These are phyloP conservation scores for Apostichopus parvimensis DNA, from an alignment of 35 echinoderm and acorn worm species.

Conservation along the genomic window DNA sequence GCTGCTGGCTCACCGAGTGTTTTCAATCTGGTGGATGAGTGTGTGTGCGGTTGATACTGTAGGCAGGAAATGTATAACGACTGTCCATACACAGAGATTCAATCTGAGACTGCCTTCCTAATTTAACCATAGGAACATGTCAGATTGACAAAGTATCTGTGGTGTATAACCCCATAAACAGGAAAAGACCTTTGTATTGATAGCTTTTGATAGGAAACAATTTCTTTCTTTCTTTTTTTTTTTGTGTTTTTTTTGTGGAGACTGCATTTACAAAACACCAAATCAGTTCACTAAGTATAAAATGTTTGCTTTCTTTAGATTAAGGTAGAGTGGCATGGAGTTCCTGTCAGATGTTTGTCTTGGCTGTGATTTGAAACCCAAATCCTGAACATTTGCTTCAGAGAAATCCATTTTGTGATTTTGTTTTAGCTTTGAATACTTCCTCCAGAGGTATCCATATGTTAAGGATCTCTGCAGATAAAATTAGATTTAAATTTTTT, in stretches of 20 bases:
- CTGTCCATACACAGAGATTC: neutral
- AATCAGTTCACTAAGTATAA: neutral
- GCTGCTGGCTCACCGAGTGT: too few species aligned
- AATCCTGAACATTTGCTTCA: too few species aligned
- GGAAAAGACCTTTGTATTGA: slow-evolving; percentile 27
- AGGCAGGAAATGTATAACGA: slow-evolving; percentile 14
- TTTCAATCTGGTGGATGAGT: neutral
- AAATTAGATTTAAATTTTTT: too few species aligned
- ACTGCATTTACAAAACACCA: neutral
- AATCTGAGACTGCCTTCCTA: neutral
- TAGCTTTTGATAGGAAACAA: neutral
- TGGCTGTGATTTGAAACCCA: neutral
- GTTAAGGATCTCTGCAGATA: too few species aligned
- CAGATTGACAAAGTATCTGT: slow-evolving; percentile 6
- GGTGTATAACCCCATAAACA: slow-evolving; percentile 13
- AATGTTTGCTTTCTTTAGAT: neutral
- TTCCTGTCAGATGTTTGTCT: neutral
- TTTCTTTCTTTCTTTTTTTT: too few species aligned
- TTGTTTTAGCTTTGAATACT: too few species aligned
- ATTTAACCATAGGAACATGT: neutral
- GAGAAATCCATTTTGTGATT: too few species aligned
- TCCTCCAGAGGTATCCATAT: too few species aligned
- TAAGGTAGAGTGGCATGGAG: neutral
- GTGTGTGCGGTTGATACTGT: neutral
- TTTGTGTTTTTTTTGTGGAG: neutral